Evolutionary conservation across 2,888 invertebrate species (phyloP).

Genomic region (Latheticus oryzae): DNA sequence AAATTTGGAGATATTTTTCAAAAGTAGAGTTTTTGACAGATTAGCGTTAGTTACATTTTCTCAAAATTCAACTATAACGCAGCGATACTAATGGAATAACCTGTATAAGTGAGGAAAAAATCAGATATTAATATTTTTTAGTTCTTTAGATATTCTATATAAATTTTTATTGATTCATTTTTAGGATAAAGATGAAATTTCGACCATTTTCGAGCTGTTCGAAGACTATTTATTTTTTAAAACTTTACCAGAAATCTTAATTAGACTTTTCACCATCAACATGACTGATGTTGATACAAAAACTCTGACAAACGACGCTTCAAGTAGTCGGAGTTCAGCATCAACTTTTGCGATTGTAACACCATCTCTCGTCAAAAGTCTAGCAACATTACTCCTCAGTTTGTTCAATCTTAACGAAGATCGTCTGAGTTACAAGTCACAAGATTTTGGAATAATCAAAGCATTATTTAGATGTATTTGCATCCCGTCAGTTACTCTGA

Average conservation of each 20-base stretch:
- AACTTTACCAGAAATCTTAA: conserved; percentile 53
- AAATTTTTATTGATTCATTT: conserved; percentile 8
- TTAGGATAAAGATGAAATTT: conserved; percentile 34
- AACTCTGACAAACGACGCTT: conserved; percentile 4
- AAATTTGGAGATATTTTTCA: no score
- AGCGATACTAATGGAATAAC: no score
- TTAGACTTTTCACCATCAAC: conserved; percentile 51
- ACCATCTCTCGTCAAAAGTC: conserved; percentile 65
- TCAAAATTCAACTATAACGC: no score
- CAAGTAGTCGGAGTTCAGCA: conserved; percentile 1
- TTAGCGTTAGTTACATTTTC: no score
- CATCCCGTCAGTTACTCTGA: conserved; percentile 60
- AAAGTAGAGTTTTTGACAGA: no score
- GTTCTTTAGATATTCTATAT: not conserved
- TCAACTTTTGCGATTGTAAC: conserved; percentile 55
- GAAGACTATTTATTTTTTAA: conserved; percentile 58
- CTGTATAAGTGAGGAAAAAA: no score
- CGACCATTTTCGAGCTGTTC: conserved; percentile 45
- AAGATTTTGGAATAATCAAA: conserved; percentile 66
- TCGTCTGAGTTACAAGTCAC: conserved; percentile 62
- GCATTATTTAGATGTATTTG: conserved; percentile 61
- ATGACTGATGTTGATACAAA: conserved; percentile 31
- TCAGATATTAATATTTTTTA: no score
- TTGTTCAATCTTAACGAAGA: conserved; percentile 63
- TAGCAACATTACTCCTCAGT: conserved; percentile 65